These are phyloP conservation scores for Boleophthalmus pectinirostris DNA, from an alignment of 2,113 vertebrate genomes.

Conservation along the genomic window DNA sequence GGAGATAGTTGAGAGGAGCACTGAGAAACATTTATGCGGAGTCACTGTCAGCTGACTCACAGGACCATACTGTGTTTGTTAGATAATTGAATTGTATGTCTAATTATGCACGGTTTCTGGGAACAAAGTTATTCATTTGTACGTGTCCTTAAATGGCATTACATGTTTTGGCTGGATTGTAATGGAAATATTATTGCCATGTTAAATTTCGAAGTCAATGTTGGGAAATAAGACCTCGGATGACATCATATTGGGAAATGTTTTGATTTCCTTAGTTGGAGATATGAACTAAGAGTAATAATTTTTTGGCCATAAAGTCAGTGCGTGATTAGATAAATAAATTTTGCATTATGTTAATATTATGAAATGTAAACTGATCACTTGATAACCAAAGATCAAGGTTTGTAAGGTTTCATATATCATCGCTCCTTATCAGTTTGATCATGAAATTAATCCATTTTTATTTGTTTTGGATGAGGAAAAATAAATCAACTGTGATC, in stretches of 20 bases:
- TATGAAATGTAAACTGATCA: not conserved
- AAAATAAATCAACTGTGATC: no score
- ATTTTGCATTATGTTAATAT: not conserved
- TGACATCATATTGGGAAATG: not conserved
- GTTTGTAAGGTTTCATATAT: not conserved
- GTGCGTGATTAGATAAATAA: not conserved
- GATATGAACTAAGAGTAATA: not conserved
- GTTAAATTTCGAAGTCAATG: not conserved
- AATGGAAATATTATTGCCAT: not conserved
- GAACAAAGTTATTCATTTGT: not conserved
- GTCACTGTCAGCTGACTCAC: slow-evolving; percentile 28
- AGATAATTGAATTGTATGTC: not conserved
- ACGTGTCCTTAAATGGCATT: not conserved
- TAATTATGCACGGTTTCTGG: not conserved
- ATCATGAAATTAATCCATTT: not conserved
- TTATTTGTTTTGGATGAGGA: no score
- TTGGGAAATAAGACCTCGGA: not conserved
- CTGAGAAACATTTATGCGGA: slow-evolving; percentile 14
- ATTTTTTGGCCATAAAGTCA: not conserved
- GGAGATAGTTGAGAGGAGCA: slow-evolving; percentile 23
- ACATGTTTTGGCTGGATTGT: not conserved
- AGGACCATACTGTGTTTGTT: slow-evolving; percentile 11
- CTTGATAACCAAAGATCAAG: not conserved
- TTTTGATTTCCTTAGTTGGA: not conserved
- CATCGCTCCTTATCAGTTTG: not conserved